Base-by-base conservation (phyloP, 1,140 invertebrate species). In the Theocolax elegans region DNA sequence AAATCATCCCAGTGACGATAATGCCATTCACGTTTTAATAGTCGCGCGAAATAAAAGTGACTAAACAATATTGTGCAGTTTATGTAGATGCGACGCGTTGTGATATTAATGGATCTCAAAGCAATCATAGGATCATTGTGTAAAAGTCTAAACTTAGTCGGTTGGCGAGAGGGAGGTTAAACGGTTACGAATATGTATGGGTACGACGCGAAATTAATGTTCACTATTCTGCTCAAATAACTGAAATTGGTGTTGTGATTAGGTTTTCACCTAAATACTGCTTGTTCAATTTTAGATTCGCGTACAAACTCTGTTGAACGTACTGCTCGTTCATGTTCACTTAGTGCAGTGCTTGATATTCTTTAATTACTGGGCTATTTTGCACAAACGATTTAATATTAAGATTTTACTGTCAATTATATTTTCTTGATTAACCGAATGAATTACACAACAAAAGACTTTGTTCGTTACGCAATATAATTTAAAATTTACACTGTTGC, bases 31-130 rank as follows among this genome's bases (percentile, higher is more conserved):
- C 44, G 54, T 35, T 69, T 44, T 63, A 48, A 60, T 68, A 68
- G 17, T 42, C 17, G n/a, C 19, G 19, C 13, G 15, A 62, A 35
- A 69, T 60, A 44, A 63, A 54, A 31, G 19, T 53, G 29, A 54
- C 6, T n/a, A 46, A 64, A 23, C 40, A 40, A 64, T 56, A 46
- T 44, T 70, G 51, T 64, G 40, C 53, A 58, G 40, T 56, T 63
- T 64, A 38, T 27, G 19, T 58, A 70, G 42, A 13, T 51, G 49
- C 51, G 48, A 56, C 74, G 75, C 73, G 78, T 83, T 83, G 80
- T 83, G 80, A 83, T 83, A 81, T 80, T 79, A 76, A 83, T 76
- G 79, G 79, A 83, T 83, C 81, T 83, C 81, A 81, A 81, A 81
- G 76, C 79, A 82, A 80, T 77, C 74, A 75, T 79, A 81, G 74